Percentiles rank a stretch among this genome's conserved stretches.
Conservation (phyloP, 1,140 invertebrate species). For the Drosophila sp. region DNA sequence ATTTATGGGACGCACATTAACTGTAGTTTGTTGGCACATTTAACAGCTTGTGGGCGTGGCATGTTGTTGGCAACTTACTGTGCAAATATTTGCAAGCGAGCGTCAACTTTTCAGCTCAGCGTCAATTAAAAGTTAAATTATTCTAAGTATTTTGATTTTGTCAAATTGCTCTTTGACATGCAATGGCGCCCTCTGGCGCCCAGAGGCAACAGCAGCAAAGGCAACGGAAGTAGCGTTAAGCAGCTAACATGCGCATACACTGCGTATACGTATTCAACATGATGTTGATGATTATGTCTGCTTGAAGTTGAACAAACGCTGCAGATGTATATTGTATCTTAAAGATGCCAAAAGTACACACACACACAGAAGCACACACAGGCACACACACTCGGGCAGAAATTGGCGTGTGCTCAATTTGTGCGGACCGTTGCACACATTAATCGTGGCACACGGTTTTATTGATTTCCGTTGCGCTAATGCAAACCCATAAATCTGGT, state of each 20-base stretch:
- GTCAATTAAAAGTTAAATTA: slow-evolving; percentile 80
- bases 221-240: slow-evolving; percentile 8
- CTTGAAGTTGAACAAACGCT: slow-evolving; percentile 7
- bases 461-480: slow-evolving; percentile 77
- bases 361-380: too few relatives aligned
- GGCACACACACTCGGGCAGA: background rate
- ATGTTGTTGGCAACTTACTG: slow-evolving; percentile 40
- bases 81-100: slow-evolving; percentile 24
- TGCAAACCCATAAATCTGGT: slow-evolving; percentile 75
- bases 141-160: slow-evolving; percentile 74
- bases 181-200: slow-evolving; percentile 37
- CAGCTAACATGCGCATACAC: slow-evolving; percentile 17
- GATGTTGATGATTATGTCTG: background rate
- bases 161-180: slow-evolving; percentile 66
- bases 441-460: slow-evolving; percentile 38
- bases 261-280: slow-evolving; percentile 25
- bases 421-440: slow-evolving; percentile 33
- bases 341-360: slow-evolving; percentile 29
- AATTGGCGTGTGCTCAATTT: slow-evolving; percentile 23
- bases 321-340: slow-evolving; percentile 38
- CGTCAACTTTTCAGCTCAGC: slow-evolving; percentile 61
- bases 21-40: slow-evolving; percentile 45
- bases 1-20: slow-evolving; percentile 21
- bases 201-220: background rate
- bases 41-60: slow-evolving; percentile 8